Percentiles rank a stretch among this genome's conserved stretches.
Evolutionary conservation across 2,888 invertebrate species (phyloP).

Genomic region (Drymonia ruficornis): DNA sequence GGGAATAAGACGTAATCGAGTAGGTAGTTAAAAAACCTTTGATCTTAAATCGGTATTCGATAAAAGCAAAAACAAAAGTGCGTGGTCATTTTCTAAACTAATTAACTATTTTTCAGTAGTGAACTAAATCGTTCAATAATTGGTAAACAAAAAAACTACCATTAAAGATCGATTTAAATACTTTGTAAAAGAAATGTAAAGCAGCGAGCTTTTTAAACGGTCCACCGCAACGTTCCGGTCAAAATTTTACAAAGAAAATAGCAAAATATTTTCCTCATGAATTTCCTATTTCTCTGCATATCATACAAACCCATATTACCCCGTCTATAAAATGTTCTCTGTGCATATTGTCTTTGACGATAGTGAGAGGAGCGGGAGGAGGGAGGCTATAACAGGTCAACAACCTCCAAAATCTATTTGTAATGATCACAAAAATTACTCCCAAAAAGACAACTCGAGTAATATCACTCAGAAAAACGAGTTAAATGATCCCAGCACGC

Average conservation of each 20-base stretch:
- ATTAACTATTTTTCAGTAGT: not conserved
- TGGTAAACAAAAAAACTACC: not conserved
- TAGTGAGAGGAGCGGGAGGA: too few relatives aligned
- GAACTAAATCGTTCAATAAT: too few relatives aligned
- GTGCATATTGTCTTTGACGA: too few relatives aligned
- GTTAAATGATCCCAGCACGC: slow-evolving; percentile 19
- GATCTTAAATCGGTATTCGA: not conserved
- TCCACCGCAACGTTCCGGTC: too few relatives aligned
- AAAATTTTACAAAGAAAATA: too few relatives aligned
- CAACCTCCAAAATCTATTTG: not conserved
- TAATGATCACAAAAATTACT: not conserved
- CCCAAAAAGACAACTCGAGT: not conserved
- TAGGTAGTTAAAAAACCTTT: not conserved
- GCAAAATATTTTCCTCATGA: too few relatives aligned
- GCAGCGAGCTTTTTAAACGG: not conserved
- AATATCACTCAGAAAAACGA: slow-evolving; percentile 2
- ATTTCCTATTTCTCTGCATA: too few relatives aligned
- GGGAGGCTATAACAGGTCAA: not conserved
- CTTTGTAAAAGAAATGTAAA: too few relatives aligned
- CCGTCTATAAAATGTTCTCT: too few relatives aligned
- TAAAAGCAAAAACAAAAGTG: slow-evolving; percentile 5
- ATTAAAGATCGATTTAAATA: too few relatives aligned
- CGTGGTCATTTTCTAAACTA: not conserved
- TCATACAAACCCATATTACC: too few relatives aligned
- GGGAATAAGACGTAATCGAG: not conserved